Evolutionary conservation across 1,140 invertebrate species (phyloP), one percentile per base, ranked within the genome.

Genomic region (Metaphire vulgaris): DNA sequence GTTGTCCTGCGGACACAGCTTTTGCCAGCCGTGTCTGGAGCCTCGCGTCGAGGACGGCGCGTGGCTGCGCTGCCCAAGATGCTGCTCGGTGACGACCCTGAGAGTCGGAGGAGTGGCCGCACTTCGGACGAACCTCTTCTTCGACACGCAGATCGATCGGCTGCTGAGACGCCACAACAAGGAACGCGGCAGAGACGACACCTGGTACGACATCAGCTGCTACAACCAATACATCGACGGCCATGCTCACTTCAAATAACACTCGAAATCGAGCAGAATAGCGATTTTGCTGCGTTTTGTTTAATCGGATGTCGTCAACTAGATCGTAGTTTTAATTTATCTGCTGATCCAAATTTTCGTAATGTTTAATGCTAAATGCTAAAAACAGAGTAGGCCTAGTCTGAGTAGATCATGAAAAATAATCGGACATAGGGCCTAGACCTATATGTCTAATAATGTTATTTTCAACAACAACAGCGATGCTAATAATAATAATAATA

Each of bases 21-120:
- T 74, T 31, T 74, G 72, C 34, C 41, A 31, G 33, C 34, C 72
- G 72, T 74, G 72, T 41, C 72, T 74, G 33, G 41, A 56, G 72
- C 33, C 29, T 1, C 56, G 33, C 32, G 64, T 41, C n/a, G 41
- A 56, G 15, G 41, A 30, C 26, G 33, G 41, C 1, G 26, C 33
- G 2, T 56, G 28, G 29, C 30, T 74, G 33, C 72, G 26, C n/a
- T 74, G 72, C 28, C 72, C 72, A 28, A 34, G 30, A 21, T 74
- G 72, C 21, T 29, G 72, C 32, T 28, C 14, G n/a, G 56, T 34
- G 12, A 64, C 41, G 21, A 34, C 30, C 33, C 34, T 74, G 34
- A 33, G 32, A 14, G 33, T 26, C 2, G 64, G 64, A 33, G 72
- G 72, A 30, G 32, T 64, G 34, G 12, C 15, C 72, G 72, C 33